A percentile compares a stretch with the other conserved stretches of the same genome.
Evolutionary conservation across 2,113 vertebrate genomes (phyloP).

Genomic region (Acrocephalus kingi): DNA sequence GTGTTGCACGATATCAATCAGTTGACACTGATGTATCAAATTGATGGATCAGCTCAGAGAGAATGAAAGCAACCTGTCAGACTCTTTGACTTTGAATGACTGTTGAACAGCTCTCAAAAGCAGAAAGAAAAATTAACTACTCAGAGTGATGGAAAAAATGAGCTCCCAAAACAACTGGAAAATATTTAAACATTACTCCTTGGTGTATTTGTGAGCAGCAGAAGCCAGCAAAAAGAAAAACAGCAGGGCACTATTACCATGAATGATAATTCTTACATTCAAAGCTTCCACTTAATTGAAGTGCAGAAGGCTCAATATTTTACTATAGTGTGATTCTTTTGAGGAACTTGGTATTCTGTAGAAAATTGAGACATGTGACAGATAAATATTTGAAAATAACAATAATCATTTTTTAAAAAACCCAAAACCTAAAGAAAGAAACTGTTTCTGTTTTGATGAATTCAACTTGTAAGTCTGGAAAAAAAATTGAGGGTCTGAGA

Average conservation of each 20-base stretch:
- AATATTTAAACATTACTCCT: not conserved
- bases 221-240: conserved; percentile 19
- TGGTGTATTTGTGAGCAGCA: not conserved
- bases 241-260: not conserved
- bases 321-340: not conserved
- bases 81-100: not conserved
- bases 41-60: not conserved
- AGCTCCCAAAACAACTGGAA: conserved; percentile 8
- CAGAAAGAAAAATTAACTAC: not conserved
- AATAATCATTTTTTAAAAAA: fast-evolving
- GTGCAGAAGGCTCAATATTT: not conserved
- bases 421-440: not conserved
- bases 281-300: not conserved
- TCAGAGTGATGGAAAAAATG: conserved; percentile 1
- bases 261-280: not conserved
- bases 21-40: not conserved
- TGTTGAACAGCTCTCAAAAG: not conserved
- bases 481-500: not conserved
- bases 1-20: not conserved
- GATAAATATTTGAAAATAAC: not conserved
- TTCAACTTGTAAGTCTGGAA: not conserved
- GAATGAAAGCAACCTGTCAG: not conserved
- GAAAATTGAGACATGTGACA: not conserved
- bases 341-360: not conserved
- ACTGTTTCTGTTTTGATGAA: not conserved